phyloP scores from a whole-genome alignment of 2,888 invertebrate species.

The Arrhopalites spinosus region DNA sequence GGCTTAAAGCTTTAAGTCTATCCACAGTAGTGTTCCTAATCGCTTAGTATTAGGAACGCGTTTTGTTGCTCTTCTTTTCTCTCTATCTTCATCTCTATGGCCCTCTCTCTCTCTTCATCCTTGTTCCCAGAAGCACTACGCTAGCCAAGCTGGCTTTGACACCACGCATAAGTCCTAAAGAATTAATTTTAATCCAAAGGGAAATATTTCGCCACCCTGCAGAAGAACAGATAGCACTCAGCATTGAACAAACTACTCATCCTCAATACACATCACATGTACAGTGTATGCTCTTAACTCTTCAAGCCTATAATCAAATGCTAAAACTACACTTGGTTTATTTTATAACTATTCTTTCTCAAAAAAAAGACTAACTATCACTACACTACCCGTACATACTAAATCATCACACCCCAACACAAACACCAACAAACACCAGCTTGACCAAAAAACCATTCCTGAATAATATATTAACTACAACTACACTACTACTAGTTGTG shows the following conservation, averaged over 20 bases:
- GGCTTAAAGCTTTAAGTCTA: slow-evolving; percentile 44
- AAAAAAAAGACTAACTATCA: not conserved
- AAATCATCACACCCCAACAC: not conserved
- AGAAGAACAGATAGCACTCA: slow-evolving; percentile 49
- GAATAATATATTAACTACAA: too few relatives aligned
- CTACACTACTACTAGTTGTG: slow-evolving; percentile 7
- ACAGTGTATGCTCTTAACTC: too few relatives aligned
- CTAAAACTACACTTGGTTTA: too few relatives aligned
- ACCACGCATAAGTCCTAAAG: slow-evolving; percentile 46
- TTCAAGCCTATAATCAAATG: too few relatives aligned
- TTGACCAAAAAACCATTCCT: too few relatives aligned
- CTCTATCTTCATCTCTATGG: not conserved
- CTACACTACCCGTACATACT: not conserved
- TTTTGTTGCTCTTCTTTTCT: slow-evolving; percentile 20
- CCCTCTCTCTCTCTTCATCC: slow-evolving; percentile 7
- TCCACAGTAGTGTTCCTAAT: slow-evolving; percentile 32
- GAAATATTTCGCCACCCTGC: slow-evolving; percentile 56
- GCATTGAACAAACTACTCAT: not conserved
- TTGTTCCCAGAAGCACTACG: slow-evolving; percentile 9
- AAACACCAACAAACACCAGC: not conserved
- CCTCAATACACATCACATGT: not conserved
- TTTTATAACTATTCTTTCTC: too few relatives aligned
- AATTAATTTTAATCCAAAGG: slow-evolving; percentile 56
- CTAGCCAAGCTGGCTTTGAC: slow-evolving; percentile 33
- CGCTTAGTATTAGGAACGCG: slow-evolving; percentile 22